Evolutionary conservation across 2,113 vertebrate species (phyloP).

Genomic region (Tylochromis polylepis): DNA sequence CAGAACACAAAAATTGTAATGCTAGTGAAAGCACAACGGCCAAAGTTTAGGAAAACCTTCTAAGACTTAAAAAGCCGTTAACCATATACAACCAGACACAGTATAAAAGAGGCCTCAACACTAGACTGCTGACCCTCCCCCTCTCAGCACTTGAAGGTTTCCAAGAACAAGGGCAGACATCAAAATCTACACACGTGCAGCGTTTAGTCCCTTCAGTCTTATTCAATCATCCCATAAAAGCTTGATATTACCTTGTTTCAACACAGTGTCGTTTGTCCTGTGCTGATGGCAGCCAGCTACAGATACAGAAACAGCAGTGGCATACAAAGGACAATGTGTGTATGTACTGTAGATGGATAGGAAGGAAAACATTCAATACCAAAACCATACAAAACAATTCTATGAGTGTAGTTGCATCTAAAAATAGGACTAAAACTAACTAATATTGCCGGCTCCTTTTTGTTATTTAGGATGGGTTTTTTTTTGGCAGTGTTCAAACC

Average conservation of each 20-base stretch:
- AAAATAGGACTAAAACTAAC: constrained; percentile 55
- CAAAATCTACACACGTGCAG: not conserved
- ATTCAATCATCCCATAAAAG: constrained; percentile 11
- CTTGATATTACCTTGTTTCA: constrained; percentile 10
- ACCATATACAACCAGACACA: too few relatives aligned
- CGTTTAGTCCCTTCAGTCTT: not conserved
- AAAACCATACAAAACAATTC: constrained; percentile 47
- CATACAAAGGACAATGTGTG: constrained; percentile 10
- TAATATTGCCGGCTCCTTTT: constrained; percentile 49
- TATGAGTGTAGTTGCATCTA: constrained; percentile 15
- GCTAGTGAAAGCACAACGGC: not conserved
- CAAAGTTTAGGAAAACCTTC: not conserved
- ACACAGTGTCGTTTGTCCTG: not conserved
- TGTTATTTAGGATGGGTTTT: constrained; percentile 37
- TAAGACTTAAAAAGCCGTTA: not conserved
- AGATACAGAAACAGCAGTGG: not conserved
- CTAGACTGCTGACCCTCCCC: not conserved
- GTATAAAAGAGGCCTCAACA: not conserved
- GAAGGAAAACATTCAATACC: constrained; percentile 48
- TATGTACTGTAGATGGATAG: constrained; percentile 42
- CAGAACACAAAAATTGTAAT: not conserved
- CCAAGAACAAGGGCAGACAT: not conserved
- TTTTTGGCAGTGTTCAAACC: constrained; percentile 42
- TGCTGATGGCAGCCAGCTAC: not conserved
- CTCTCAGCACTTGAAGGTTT: not conserved